Percentiles rank a stretch among this genome's conserved stretches.
Evolutionary conservation across 1,140 invertebrate genomes (phyloP).

Genomic region (Atta colombica): DNA sequence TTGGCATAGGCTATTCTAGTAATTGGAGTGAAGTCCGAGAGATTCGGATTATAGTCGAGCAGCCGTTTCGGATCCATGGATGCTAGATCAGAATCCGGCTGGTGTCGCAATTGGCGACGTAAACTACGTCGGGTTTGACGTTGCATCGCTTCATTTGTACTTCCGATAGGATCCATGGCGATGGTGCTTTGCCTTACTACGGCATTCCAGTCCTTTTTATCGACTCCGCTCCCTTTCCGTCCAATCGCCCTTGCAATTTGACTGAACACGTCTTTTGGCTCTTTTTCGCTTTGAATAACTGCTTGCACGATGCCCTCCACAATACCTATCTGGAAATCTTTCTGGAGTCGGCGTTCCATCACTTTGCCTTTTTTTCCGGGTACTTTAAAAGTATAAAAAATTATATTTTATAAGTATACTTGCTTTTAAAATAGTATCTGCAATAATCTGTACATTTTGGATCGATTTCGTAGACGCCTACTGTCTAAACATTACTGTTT

Average conservation of each 20-base stretch:
- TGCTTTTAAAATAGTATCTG: neutral
- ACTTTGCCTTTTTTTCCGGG: slow-evolving; percentile 94
- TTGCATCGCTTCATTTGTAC: slow-evolving; percentile 89
- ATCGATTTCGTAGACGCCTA: no score
- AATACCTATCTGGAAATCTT: slow-evolving; percentile 95
- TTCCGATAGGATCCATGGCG: slow-evolving; percentile 92
- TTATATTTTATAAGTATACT: neutral
- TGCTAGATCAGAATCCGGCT: slow-evolving; percentile 87
- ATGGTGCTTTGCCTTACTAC: slow-evolving; percentile 91
- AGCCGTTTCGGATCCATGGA: slow-evolving; percentile 90
- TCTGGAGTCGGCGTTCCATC: slow-evolving; percentile 94
- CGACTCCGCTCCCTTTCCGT: slow-evolving; percentile 87
- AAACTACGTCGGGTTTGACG: slow-evolving; percentile 90
- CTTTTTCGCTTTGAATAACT: slow-evolving; percentile 89
- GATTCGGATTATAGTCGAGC: slow-evolving; percentile 93
- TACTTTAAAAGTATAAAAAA: slow-evolving; percentile 84
- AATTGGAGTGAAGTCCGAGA: slow-evolving; percentile 90
- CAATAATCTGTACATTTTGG: no score
- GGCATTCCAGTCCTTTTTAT: slow-evolving; percentile 94
- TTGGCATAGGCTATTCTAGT: slow-evolving; percentile 94
- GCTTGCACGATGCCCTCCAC: slow-evolving; percentile 94
- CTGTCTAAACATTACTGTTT: no score
- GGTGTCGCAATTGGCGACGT: slow-evolving; percentile 88
- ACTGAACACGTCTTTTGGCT: slow-evolving; percentile 92
- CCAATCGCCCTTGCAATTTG: slow-evolving; percentile 93